A percentile compares a stretch with the other conserved stretches of the same genome.
phyloP scores from a whole-genome alignment of 2,888 invertebrate species.

The Eupithecia vulgata region DNA sequence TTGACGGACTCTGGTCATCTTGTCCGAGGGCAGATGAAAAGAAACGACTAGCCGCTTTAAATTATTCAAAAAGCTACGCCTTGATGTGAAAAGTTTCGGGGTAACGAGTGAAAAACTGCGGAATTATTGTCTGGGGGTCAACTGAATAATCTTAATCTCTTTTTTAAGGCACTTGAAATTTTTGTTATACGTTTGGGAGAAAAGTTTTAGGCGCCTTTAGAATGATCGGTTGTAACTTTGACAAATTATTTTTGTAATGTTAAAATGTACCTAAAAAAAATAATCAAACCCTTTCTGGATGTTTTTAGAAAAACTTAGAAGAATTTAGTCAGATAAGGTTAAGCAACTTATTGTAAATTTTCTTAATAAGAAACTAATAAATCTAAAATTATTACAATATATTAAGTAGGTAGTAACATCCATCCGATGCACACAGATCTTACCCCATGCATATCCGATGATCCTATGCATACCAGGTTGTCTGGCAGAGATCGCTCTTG shows the following conservation, averaged over 20 bases:
- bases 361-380: background rate
- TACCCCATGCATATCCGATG: too few relatives aligned
- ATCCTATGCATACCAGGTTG: too few relatives aligned
- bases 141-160: conserved; percentile 38
- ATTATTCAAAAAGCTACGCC: conserved; percentile 54
- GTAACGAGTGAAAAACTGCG: conserved; percentile 34
- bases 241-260: conserved; percentile 9
- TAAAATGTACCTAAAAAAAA: background rate
- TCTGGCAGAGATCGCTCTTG: too few relatives aligned
- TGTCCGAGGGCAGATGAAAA: conserved; percentile 70
- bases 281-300: background rate
- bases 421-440: too few relatives aligned
- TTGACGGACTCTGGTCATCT: conserved; percentile 78
- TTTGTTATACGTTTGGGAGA: conserved; percentile 33
- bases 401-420: too few relatives aligned
- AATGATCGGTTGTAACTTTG: conserved; percentile 5
- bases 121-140: conserved; percentile 41
- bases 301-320: background rate
- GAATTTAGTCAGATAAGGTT: background rate
- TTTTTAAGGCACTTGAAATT: conserved; percentile 35
- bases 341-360: background rate
- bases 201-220: conserved; percentile 16
- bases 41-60: conserved; percentile 58
- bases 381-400: too few relatives aligned
- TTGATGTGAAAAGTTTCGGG: conserved; percentile 43